These are phyloP conservation scores for Peromyscus californicus DNA, from an alignment of 2,113 vertebrate species.

Conservation along the genomic window DNA sequence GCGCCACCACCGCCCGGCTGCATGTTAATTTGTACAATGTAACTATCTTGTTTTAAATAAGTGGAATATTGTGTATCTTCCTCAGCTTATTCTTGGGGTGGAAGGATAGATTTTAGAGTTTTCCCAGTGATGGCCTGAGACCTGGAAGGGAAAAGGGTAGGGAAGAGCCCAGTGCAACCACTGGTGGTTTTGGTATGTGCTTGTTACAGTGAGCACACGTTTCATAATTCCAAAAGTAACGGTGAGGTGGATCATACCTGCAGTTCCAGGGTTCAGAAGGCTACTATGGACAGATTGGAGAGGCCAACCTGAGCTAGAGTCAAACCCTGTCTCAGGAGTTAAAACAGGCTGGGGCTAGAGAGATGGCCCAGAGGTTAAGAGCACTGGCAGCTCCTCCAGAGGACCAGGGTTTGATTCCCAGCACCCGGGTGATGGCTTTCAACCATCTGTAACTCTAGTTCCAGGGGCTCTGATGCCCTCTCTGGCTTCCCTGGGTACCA, in stretches of 20 bases:
- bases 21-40: not conserved
- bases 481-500: not conserved
- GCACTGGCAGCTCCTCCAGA: not conserved
- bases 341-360: not conserved
- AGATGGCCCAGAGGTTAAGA: not conserved
- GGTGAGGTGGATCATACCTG: not conserved
- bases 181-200: not conserved
- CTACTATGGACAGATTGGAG: not conserved
- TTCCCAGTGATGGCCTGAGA: not conserved
- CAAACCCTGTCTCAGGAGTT: not conserved
- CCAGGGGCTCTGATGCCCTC: not conserved
- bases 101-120: not conserved
- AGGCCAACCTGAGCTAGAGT: not conserved
- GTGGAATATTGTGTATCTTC: not conserved
- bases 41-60: constrained; percentile 50
- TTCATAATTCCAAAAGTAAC: constrained; percentile 20
- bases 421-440: not conserved
- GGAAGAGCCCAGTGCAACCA: not conserved
- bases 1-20: too few species aligned
- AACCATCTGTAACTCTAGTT: not conserved
- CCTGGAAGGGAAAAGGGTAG: not conserved
- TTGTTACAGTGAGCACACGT: constrained; percentile 35
- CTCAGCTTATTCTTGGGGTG: not conserved
- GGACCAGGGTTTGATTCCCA: not conserved
- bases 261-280: not conserved